Conservation (phyloP, 2,888 invertebrate species). For the Seira ritae region DNA sequence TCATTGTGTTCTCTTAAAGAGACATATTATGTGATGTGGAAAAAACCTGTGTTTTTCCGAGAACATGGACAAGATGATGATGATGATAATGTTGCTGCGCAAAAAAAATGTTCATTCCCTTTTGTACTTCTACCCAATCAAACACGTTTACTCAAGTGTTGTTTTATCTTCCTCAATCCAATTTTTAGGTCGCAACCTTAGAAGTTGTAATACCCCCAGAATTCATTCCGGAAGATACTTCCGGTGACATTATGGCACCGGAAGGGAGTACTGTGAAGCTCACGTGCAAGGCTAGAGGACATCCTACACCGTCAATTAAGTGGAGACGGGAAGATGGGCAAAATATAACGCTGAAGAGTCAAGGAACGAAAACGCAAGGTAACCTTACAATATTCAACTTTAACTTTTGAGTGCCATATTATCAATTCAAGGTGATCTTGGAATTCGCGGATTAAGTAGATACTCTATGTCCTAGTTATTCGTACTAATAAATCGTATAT, state of each 20-base stretch:
- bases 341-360: conserved; percentile 86
- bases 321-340: conserved; percentile 91
- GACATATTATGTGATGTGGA: not conserved
- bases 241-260: conserved; percentile 90
- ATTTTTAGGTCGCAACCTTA: conserved; percentile 85
- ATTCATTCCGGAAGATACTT: conserved; percentile 89
- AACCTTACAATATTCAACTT: too few species aligned
- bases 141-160: not conserved
- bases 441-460: too few species aligned
- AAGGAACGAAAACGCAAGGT: conserved; percentile 82
- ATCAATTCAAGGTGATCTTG: too few species aligned
- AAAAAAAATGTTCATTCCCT: not conserved
- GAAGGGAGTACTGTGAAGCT: conserved; percentile 83
- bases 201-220: conserved; percentile 95
- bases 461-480: too few species aligned
- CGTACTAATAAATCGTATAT: too few species aligned
- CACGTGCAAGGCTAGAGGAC: conserved; percentile 84
- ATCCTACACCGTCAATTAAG: conserved; percentile 86
- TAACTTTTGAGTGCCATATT: too few species aligned
- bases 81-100: too few species aligned
- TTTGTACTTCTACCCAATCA: conserved; percentile 27
- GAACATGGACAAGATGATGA: not conserved
- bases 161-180: not conserved
- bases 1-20: too few species aligned
- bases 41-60: not conserved